Conservation (phyloP, 2,797 vertebrate species). For the Poecilia wingei region DNA sequence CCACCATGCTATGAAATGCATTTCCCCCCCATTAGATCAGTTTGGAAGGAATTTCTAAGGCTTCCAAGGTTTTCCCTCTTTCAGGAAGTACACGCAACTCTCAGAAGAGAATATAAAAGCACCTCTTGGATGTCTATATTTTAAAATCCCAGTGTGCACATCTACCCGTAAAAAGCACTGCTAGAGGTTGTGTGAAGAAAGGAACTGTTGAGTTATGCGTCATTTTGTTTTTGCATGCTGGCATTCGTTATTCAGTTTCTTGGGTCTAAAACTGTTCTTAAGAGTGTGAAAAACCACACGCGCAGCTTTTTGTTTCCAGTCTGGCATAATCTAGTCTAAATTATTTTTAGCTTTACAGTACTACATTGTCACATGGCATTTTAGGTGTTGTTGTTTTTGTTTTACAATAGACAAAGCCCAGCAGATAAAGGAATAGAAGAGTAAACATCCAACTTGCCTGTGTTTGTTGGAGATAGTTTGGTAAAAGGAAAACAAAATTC, state of each 20-base stretch:
- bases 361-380: background rate
- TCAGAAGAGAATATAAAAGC: conserved; percentile 50
- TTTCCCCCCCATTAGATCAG: conserved; percentile 12
- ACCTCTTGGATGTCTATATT: conserved; percentile 64
- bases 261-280: background rate
- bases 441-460: background rate
- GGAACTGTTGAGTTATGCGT: background rate
- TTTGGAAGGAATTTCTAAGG: conserved; percentile 37
- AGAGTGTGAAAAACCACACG: background rate
- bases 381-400: background rate
- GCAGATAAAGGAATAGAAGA: background rate
- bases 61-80: conserved; percentile 42
- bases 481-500: background rate
- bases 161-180: conserved; percentile 35
- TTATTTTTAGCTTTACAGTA: background rate
- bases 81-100: conserved; percentile 49
- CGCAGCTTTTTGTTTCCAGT: background rate
- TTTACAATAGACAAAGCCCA: background rate
- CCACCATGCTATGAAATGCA: conserved; percentile 9
- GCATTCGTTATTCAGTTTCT: background rate
- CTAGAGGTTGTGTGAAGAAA: background rate
- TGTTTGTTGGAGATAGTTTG: background rate
- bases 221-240: background rate
- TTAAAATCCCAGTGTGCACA: conserved; percentile 57
- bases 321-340: background rate